phyloP scores from a whole-genome alignment of 2,113 vertebrate species.

The Chitala chitala region DNA sequence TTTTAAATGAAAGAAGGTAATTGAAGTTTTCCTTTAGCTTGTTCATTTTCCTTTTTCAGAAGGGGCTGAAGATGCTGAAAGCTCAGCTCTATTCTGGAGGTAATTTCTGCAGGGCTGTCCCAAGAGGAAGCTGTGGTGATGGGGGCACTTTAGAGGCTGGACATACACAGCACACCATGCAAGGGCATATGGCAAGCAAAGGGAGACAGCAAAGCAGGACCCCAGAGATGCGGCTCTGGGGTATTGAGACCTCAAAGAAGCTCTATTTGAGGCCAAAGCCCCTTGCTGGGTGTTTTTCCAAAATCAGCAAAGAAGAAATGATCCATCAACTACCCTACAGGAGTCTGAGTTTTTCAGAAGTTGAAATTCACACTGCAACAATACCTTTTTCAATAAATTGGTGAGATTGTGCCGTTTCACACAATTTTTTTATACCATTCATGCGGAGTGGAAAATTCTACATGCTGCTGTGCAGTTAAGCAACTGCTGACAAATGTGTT shows the following conservation, averaged over 20 bases:
- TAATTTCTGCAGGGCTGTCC: too few relatives aligned
- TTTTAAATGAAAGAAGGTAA: conserved; percentile 74
- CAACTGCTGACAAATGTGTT: neutral
- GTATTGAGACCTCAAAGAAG: neutral
- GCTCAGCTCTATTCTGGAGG: too few relatives aligned
- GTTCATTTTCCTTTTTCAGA: neutral
- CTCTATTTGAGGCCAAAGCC: too few relatives aligned
- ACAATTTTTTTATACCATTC: too few relatives aligned
- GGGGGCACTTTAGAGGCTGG: neutral
- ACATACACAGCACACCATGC: neutral
- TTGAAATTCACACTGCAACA: neutral
- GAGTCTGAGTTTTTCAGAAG: too few relatives aligned
- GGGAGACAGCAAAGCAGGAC: neutral
- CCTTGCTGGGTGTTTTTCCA: neutral
- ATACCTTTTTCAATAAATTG: neutral
- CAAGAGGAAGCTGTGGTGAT: too few relatives aligned
- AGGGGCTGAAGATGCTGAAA: too few relatives aligned
- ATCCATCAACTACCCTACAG: too few relatives aligned
- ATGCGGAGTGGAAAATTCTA: too few relatives aligned
- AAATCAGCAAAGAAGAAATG: too few relatives aligned
- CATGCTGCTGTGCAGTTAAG: too few relatives aligned
- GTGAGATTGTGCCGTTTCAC: too few relatives aligned
- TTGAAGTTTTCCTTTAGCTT: neutral
- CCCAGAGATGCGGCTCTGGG: neutral
- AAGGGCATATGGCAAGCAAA: neutral